Percentiles rank a stretch among this genome's conserved stretches.
Conservation (phyloP, 2,888 invertebrate genomes). For the Brenthis ino region DNA sequence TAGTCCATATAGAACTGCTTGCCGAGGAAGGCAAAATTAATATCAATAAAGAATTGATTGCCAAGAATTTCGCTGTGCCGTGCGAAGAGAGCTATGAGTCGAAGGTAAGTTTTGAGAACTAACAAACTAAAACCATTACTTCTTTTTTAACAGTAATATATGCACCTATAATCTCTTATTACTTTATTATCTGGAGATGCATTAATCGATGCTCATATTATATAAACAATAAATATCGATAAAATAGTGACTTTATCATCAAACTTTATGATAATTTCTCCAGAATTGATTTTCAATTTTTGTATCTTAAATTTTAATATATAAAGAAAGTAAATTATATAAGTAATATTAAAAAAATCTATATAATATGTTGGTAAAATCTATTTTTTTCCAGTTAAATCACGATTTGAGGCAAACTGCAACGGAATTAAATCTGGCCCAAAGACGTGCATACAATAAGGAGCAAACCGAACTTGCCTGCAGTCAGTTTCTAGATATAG, state of each 20-base stretch:
- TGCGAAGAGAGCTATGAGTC: slow-evolving; percentile 91
- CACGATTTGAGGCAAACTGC: slow-evolving; percentile 79
- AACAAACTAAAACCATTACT: too few relatives aligned
- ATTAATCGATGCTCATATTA: too few relatives aligned
- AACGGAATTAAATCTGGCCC: slow-evolving; percentile 63
- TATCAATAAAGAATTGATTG: slow-evolving; percentile 85
- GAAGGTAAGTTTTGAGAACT: slow-evolving; percentile 68
- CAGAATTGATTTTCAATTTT: too few relatives aligned
- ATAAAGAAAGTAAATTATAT: too few relatives aligned
- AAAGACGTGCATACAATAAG: slow-evolving; percentile 66
- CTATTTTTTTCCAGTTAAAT: slow-evolving; percentile 69
- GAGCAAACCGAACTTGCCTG: slow-evolving; percentile 65
- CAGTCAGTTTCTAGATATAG: slow-evolving; percentile 55
- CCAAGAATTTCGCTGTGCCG: slow-evolving; percentile 83
- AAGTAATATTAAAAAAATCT: too few relatives aligned
- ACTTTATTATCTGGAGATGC: too few relatives aligned
- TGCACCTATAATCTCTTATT: too few relatives aligned
- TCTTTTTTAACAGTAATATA: too few relatives aligned
- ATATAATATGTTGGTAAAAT: slow-evolving; percentile 1
- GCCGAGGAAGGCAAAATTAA: slow-evolving; percentile 61
- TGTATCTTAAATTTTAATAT: too few relatives aligned
- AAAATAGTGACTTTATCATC: too few relatives aligned
- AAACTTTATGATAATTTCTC: too few relatives aligned
- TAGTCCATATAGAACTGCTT: slow-evolving; percentile 86
- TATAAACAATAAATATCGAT: too few relatives aligned